Evolutionary conservation across 2,888 invertebrate species (phyloP).

Genomic region (Oscheius sp.): DNA sequence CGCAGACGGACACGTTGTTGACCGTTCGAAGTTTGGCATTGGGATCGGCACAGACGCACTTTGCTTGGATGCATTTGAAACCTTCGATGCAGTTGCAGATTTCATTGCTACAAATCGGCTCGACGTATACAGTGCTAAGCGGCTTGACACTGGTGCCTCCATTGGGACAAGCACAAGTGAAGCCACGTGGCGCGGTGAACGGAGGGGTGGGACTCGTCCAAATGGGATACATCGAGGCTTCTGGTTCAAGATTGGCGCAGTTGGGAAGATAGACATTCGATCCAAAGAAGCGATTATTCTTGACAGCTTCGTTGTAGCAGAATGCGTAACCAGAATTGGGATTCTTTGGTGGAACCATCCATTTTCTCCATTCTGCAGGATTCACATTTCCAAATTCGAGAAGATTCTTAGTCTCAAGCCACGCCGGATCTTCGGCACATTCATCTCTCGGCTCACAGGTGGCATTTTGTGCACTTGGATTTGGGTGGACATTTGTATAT

Average conservation of each 20-base stretch:
- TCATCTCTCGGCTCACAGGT: conserved; percentile 15
- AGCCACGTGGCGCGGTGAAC: neutral
- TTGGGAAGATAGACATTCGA: neutral
- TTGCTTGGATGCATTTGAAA: neutral
- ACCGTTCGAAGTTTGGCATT: neutral
- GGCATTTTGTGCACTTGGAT: neutral
- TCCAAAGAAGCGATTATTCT: neutral
- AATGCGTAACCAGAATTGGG: conserved; percentile 24
- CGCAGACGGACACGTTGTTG: neutral
- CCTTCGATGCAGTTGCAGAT: neutral
- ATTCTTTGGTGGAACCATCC: conserved; percentile 27
- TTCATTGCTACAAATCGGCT: neutral
- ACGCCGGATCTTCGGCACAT: conserved; percentile 32
- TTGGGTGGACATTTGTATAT: conserved; percentile 1
- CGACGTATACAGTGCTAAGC: neutral
- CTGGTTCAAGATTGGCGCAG: neutral
- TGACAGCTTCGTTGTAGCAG: conserved; percentile 20
- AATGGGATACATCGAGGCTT: neutral
- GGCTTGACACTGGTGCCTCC: neutral
- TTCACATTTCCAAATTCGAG: conserved; percentile 1
- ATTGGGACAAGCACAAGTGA: conserved; percentile 14
- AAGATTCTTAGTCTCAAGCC: neutral
- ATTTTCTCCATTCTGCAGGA: neutral
- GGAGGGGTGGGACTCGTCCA: neutral
- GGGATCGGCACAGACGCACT: conserved; percentile 13